Evolutionary conservation across 1,140 invertebrate species (phyloP).

Genomic region (Anoplophora glabripennis): DNA sequence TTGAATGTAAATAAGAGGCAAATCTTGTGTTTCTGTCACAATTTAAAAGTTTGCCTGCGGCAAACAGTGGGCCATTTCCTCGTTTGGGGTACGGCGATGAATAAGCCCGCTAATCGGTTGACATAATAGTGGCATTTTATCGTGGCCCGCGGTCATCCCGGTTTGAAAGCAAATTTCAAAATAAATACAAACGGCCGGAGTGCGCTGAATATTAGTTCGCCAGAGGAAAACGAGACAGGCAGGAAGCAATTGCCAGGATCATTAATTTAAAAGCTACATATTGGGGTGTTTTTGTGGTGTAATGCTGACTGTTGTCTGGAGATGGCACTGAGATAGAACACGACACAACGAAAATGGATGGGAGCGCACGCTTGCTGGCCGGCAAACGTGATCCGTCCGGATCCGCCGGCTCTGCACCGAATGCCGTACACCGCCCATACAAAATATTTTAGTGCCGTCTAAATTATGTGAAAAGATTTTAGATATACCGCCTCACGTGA

Average conservation of each 20-base stretch:
- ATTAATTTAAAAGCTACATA: conserved; percentile 52
- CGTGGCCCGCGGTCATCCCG: conserved; percentile 34
- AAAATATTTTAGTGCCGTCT: no score
- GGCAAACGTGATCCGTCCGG: conserved; percentile 23
- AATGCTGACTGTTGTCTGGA: conserved; percentile 51
- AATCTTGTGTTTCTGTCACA: no score
- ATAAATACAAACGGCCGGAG: conserved; percentile 44
- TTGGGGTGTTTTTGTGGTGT: conserved; percentile 51
- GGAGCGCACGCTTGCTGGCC: conserved; percentile 34
- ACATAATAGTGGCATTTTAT: conserved; percentile 45
- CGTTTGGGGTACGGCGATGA: not conserved
- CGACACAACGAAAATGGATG: conserved; percentile 47
- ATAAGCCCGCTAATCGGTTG: conserved; percentile 21
- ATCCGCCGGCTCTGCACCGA: conserved; percentile 16
- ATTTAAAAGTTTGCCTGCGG: no score
- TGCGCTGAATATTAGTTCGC: conserved; percentile 43
- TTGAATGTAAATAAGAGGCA: no score
- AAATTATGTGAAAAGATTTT: no score
- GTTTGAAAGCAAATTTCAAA: conserved; percentile 46
- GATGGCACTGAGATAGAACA: conserved; percentile 52
- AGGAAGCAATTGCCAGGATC: conserved; percentile 49
- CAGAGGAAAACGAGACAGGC: conserved; percentile 39
- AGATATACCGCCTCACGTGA: no score
- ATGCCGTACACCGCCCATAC: conserved; percentile 11
- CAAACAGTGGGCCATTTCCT: no score